phyloP scores from a whole-genome alignment of 2,113 vertebrate species.

The Macquaria australasica region DNA sequence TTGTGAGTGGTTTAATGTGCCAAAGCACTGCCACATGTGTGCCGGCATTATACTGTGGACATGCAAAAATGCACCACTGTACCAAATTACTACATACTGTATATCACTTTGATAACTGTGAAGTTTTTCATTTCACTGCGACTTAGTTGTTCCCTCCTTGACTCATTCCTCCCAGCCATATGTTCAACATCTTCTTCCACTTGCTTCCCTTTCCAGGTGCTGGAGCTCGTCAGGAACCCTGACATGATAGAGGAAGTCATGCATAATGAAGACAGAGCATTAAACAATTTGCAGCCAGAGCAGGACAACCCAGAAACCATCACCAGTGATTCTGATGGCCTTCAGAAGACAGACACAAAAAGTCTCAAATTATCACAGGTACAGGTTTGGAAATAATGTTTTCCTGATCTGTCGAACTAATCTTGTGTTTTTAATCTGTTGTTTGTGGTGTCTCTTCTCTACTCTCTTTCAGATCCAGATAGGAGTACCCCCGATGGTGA shows the following conservation, averaged over 20 bases:
- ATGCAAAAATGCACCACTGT: neutral
- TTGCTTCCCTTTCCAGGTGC: slow-evolving; percentile 41
- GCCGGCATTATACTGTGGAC: neutral
- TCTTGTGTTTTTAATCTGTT: neutral
- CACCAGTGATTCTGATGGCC: neutral
- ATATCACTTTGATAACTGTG: too few species aligned
- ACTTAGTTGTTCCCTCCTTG: neutral
- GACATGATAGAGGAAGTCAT: slow-evolving; percentile 54
- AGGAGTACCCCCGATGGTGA: neutral
- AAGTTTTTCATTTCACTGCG: neutral
- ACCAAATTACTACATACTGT: too few species aligned
- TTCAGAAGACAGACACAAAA: slow-evolving; percentile 22
- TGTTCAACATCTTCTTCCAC: neutral
- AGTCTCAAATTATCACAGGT: slow-evolving; percentile 20
- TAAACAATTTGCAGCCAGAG: slow-evolving; percentile 14
- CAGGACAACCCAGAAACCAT: slow-evolving; percentile 1
- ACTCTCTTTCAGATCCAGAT: slow-evolving; percentile 8
- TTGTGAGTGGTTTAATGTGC: neutral
- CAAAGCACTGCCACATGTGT: neutral
- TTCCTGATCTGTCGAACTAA: neutral
- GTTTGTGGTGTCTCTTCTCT: neutral
- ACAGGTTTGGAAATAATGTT: neutral
- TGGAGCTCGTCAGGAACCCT: slow-evolving; percentile 58
- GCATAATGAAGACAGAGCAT: slow-evolving; percentile 27
- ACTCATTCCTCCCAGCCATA: neutral